Evolutionary conservation across 2,113 vertebrate species (phyloP).

Genomic region (Camelus dromedarius): DNA sequence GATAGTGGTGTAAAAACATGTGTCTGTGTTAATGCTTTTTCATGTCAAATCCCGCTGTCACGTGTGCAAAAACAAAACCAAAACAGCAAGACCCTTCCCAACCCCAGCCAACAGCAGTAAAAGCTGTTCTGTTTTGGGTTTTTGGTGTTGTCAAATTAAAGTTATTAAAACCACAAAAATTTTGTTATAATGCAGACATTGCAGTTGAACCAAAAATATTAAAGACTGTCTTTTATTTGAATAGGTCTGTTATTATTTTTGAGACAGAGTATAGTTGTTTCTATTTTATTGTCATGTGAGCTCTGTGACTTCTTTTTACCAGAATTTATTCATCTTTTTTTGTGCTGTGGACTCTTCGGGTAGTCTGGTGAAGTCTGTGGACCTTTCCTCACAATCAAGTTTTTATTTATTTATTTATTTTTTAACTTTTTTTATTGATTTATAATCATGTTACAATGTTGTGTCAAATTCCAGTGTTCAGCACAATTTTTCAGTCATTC

Average conservation of each 20-base stretch:
- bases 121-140: not conserved
- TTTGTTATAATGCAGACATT: slow-evolving; percentile 23
- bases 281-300: slow-evolving; percentile 7
- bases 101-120: not conserved
- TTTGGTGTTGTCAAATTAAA: slow-evolving; percentile 17
- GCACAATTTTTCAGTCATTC: too few relatives aligned
- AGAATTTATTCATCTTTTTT: not conserved
- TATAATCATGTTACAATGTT: too few relatives aligned
- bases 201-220: slow-evolving; percentile 38
- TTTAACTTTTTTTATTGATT: too few relatives aligned
- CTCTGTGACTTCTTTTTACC: not conserved
- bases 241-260: not conserved
- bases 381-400: slow-evolving; percentile 21
- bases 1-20: not conserved
- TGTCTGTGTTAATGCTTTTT: slow-evolving; percentile 8
- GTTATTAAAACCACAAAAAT: not conserved
- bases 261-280: not conserved
- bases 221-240: not conserved
- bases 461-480: too few relatives aligned
- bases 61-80: not conserved
- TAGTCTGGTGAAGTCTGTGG: not conserved
- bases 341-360: not conserved
- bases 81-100: not conserved
- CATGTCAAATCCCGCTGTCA: not conserved
- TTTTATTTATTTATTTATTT: not conserved